Evolutionary conservation across 2,888 invertebrate genomes (phyloP).

Genomic region (Cryptocheilus praepositus): DNA sequence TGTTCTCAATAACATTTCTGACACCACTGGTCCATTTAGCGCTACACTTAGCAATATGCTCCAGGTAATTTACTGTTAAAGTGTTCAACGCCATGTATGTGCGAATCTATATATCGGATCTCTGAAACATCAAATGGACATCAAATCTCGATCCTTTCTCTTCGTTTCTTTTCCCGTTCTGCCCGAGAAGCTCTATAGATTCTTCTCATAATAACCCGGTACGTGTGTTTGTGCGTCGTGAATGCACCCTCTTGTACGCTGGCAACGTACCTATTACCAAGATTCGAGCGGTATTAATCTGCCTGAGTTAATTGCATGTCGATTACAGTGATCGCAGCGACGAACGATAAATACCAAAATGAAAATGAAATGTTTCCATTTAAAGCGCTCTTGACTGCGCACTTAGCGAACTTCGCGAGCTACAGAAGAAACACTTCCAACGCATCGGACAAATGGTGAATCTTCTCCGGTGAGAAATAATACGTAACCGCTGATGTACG

Average conservation of each 20-base stretch:
- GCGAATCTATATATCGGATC: slow-evolving; percentile 1
- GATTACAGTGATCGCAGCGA: slow-evolving; percentile 58
- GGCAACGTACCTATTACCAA: slow-evolving; percentile 50
- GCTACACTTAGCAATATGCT: too few species aligned
- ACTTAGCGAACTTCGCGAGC: not conserved
- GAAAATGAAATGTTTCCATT: slow-evolving; percentile 49
- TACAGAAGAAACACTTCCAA: too few species aligned
- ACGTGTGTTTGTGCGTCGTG: slow-evolving; percentile 18
- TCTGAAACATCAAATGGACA: slow-evolving; percentile 55
- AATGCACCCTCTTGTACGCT: slow-evolving; percentile 28
- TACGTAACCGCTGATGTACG: too few species aligned
- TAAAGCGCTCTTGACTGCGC: slow-evolving; percentile 25
- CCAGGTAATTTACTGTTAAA: too few species aligned
- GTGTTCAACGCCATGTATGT: not conserved
- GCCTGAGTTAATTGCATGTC: slow-evolving; percentile 53
- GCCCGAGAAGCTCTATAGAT: slow-evolving; percentile 35
- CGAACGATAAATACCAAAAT: slow-evolving; percentile 53
- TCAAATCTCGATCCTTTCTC: slow-evolving; percentile 50
- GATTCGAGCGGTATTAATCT: slow-evolving; percentile 53
- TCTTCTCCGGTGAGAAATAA: too few species aligned
- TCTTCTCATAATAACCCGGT: slow-evolving; percentile 44
- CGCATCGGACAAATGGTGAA: too few species aligned
- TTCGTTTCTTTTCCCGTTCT: slow-evolving; percentile 33
- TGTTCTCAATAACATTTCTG: too few species aligned
- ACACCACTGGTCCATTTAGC: too few species aligned